Conservation (phyloP, 2,113 vertebrate genomes). For the Grantiella picta region DNA sequence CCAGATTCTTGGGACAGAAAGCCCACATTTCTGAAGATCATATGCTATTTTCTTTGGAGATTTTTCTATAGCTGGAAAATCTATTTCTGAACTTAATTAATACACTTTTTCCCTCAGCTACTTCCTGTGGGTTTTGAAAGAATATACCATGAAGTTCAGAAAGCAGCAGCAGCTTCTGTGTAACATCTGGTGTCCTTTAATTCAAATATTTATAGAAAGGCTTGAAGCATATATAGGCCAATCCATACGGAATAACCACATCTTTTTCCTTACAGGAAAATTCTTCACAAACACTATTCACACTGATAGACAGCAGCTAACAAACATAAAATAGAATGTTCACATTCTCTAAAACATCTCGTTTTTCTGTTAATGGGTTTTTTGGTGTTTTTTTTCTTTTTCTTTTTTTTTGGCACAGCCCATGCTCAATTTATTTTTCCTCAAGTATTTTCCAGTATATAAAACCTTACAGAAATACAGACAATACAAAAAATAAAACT, state of each 20-base stretch:
- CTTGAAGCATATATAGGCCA: constrained; percentile 9
- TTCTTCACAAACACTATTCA: not conserved
- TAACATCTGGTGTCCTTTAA: constrained; percentile 60
- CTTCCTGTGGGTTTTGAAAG: constrained; percentile 64
- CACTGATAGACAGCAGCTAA: not conserved
- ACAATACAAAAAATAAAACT: not conserved
- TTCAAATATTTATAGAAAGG: constrained; percentile 47
- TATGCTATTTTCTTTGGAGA: constrained; percentile 41
- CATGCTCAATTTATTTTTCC: not conserved
- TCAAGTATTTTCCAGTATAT: not conserved
- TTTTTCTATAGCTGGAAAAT: constrained; percentile 45
- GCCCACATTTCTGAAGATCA: constrained; percentile 36
- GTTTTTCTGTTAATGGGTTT: not conserved
- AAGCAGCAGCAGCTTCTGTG: constrained; percentile 54
- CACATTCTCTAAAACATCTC: not conserved
- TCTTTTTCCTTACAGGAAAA: constrained; percentile 24
- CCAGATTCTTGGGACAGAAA: constrained; percentile 26
- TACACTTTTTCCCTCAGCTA: constrained; percentile 33
- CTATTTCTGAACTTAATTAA: constrained; percentile 67
- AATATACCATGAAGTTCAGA: constrained; percentile 44
- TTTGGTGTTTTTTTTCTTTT: not conserved
- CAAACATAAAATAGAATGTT: not conserved
- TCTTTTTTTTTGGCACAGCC: not conserved
- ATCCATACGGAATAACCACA: constrained; percentile 2
- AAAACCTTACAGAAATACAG: not conserved